Evolutionary conservation across 2,113 vertebrate genomes (phyloP), one percentile per base, ranked within the genome.

Genomic region (Polyodon spathula): DNA sequence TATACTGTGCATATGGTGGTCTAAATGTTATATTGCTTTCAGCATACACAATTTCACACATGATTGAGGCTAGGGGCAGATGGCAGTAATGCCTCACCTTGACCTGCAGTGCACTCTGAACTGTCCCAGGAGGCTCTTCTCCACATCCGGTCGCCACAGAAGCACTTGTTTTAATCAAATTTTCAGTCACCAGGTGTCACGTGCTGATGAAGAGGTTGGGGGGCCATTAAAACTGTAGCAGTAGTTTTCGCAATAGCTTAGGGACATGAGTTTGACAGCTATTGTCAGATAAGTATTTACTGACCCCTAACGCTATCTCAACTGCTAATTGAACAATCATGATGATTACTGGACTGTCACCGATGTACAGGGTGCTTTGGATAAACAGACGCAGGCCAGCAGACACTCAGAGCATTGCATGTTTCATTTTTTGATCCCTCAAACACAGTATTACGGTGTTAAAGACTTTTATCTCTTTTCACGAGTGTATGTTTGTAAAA

Each of bases 31-130:
- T 27, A 27, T 27, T 27, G 27, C 27, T 27, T 27, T 27, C 27
- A 27, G 27, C 27, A 27, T 27, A 27, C 27, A 27, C 27, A 27
- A 14, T 46, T 46, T 46, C 44, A 46, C 44, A 46, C 44, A 46
- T 46, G 44, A 38, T 58, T 4, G 51, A 60, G 68, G 66, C 55
- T 44, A 0, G 8, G 40, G 37, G 67, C 81, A 85, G 73, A 84
- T 84, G 83, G 78, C 67, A 38, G 61, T 53, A 54, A 61, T 62
- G 75, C 61, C 70, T 76, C 71, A 58, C 77, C 80, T 76, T 78
- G 77, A 82, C 80, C 77, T 71, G 70, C 57, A 67, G 67, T 64
- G 58, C 12, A 8, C 67, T 74, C 62, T 16, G 14, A 16, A 9
- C 4, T 37, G 17, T 39, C 40, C 37, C 48, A 38, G 27, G 0